Evolutionary conservation across 2,797 vertebrate species (phyloP).

Genomic region (Sebastes vulpes): DNA sequence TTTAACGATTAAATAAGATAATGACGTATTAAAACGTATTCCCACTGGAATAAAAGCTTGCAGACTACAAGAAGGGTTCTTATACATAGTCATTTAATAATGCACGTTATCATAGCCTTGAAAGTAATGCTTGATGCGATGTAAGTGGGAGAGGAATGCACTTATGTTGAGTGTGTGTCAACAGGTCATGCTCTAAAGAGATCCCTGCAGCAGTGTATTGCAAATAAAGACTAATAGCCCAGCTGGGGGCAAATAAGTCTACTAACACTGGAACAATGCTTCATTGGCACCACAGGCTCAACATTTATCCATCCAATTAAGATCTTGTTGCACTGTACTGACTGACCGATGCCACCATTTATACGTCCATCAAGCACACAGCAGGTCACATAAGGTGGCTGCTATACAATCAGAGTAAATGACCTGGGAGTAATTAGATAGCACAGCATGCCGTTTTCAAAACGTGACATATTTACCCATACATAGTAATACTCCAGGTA

Average conservation of each 20-base stretch:
- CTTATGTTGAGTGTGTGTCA: slow-evolving; percentile 31
- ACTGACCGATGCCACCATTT: neutral
- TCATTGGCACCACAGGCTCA: slow-evolving; percentile 1
- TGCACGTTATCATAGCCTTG: neutral
- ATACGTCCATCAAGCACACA: neutral
- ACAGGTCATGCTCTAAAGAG: slow-evolving; percentile 30
- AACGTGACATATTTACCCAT: neutral
- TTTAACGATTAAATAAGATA: neutral
- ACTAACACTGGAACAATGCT: slow-evolving; percentile 19
- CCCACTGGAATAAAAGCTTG: neutral
- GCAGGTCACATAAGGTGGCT: neutral
- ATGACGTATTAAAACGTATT: neutral
- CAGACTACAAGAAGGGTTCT: neutral
- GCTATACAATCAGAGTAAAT: slow-evolving; percentile 11
- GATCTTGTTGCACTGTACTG: neutral
- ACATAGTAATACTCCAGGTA: neutral
- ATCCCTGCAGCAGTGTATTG: slow-evolving; percentile 26
- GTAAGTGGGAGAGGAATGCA: slow-evolving; percentile 2
- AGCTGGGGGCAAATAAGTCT: slow-evolving; percentile 29
- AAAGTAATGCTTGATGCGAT: slow-evolving; percentile 25
- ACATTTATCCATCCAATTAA: slow-evolving; percentile 22
- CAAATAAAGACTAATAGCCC: slow-evolving; percentile 49
- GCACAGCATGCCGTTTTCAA: neutral
- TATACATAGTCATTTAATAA: neutral
- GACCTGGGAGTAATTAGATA: neutral